A percentile compares a stretch with the other conserved stretches of the same genome.
phyloP scores from a whole-genome alignment of 2,888 invertebrate species.

The Platynereis dumerilii region DNA sequence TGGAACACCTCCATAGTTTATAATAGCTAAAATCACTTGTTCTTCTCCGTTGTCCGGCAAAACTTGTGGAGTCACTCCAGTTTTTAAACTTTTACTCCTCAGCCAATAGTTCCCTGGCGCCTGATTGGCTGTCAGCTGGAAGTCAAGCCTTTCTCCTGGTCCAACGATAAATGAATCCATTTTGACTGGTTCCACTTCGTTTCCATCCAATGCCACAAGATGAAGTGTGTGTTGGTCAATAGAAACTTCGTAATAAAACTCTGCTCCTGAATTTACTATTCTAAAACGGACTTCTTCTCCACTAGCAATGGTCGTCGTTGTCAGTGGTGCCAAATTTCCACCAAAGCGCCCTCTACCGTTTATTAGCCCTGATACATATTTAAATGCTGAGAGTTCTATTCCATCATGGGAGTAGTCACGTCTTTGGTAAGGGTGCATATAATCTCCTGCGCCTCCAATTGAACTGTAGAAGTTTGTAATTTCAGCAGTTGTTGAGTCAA shows the following conservation, averaged over 20 bases:
- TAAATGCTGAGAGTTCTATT: too few relatives aligned
- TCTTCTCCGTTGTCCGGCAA: conserved; percentile 10
- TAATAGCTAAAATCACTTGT: too few relatives aligned
- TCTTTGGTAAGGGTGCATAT: background rate
- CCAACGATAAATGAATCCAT: conserved; percentile 43
- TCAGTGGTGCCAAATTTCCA: conserved; percentile 13
- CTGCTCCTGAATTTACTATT: conserved; percentile 41
- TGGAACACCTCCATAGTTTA: too few relatives aligned
- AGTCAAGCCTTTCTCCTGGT: conserved; percentile 49
- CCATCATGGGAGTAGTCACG: conserved; percentile 17
- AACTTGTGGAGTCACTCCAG: conserved; percentile 28
- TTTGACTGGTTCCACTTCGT: conserved; percentile 39
- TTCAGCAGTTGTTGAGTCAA: background rate
- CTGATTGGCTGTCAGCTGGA: conserved; percentile 42
- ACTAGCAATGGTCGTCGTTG: conserved; percentile 4
- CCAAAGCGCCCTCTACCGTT: conserved; percentile 45
- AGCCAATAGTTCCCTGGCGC: conserved; percentile 47
- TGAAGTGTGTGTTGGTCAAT: conserved; percentile 43
- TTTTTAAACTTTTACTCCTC: conserved; percentile 31
- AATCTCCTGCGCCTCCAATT: background rate
- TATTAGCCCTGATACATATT: background rate
- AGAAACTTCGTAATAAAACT: conserved; percentile 42
- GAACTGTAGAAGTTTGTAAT: background rate
- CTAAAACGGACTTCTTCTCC: conserved; percentile 40
- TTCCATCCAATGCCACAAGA: conserved; percentile 45